Base-by-base conservation (phyloP, 2,888 invertebrate genomes). In the Selenia dentaria region DNA sequence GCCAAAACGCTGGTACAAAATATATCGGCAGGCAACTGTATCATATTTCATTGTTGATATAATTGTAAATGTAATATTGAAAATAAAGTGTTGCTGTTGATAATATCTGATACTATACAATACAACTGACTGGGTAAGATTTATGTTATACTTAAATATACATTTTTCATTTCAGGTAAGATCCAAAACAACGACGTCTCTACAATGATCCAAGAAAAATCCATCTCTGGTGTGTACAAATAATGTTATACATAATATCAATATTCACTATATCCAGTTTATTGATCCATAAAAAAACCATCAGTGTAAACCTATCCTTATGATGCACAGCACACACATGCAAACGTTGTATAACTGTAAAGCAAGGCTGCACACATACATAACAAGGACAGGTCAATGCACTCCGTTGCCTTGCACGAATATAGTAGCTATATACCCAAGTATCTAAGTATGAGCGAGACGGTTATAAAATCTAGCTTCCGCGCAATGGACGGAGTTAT, bases 301-400 rank as follows among this genome's bases (percentile, higher is more conserved):
- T 9, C 63, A 69, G 81, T 88, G 83, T 89, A 80, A 58, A 81
- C 48, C 71, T 64, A 52, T 64, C 87, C 74, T 89, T 79, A 89
- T 61, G 82, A 84, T 88, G 85, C 87, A 88, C 79, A 74, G 16
- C 63, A 57, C 80, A 83, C 68, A 81, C 77, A 82, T 68, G 71
- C 57, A 76, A 54, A 70, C 62, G 56, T 54, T 66, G 71, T 82
- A 79, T 83, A 86, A 86, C 86, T 82, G 84, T 85, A 87, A 80
- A 84, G 87, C 88, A 90, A 90, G 89, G 89, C 87, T 89, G 83
- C 89, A 89, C 90, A 90, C 90, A 79, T 64, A 51, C 68, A 48
- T 67, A 90, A 79, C 90, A 90, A 90, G 90, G 90, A 90, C 90
- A 90, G 90, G 89, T 90, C 90, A 89, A 87, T 81, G 89, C 82